A percentile compares a stretch with the other conserved stretches of the same genome.
phyloP scores from a whole-genome alignment of 2,888 invertebrate species.

The Dynastes tityus region DNA sequence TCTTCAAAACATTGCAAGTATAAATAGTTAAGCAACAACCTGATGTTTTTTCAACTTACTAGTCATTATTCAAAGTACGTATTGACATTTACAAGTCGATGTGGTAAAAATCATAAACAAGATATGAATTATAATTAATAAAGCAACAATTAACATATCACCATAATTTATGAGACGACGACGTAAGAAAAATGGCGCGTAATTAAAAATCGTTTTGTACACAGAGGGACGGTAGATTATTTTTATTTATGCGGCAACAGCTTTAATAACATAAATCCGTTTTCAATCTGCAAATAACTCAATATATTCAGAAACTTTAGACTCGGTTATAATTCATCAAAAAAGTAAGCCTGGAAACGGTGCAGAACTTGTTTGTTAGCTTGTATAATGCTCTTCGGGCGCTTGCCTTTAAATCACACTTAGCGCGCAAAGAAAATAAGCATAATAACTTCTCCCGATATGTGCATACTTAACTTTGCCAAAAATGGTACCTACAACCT shows the following conservation, averaged over 20 bases:
- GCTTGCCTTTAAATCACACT: constrained; percentile 54
- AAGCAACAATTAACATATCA: not conserved
- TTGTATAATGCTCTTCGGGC: constrained; percentile 48
- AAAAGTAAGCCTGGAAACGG: constrained; percentile 29
- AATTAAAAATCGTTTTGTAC: constrained; percentile 35
- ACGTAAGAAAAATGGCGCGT: constrained; percentile 10
- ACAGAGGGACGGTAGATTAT: constrained; percentile 1
- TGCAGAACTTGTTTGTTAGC: constrained; percentile 49
- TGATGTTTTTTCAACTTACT: too few species aligned
- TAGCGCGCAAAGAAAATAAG: constrained; percentile 54
- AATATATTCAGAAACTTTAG: constrained; percentile 38
- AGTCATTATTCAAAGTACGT: too few species aligned
- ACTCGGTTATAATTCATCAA: constrained; percentile 43
- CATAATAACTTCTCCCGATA: constrained; percentile 55
- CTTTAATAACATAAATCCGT: constrained; percentile 33
- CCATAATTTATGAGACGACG: not conserved
- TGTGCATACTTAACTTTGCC: constrained; percentile 55
- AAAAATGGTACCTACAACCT: constrained; percentile 55
- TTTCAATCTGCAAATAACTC: constrained; percentile 40
- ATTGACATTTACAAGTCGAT: too few species aligned
- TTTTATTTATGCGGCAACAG: constrained; percentile 32
- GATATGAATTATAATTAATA: constrained; percentile 10
- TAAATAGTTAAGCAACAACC: too few species aligned
- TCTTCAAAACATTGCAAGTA: too few species aligned
- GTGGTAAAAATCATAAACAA: too few species aligned